phyloP scores from a whole-genome alignment of 2,888 invertebrate species.

The Apamea epomidion region DNA sequence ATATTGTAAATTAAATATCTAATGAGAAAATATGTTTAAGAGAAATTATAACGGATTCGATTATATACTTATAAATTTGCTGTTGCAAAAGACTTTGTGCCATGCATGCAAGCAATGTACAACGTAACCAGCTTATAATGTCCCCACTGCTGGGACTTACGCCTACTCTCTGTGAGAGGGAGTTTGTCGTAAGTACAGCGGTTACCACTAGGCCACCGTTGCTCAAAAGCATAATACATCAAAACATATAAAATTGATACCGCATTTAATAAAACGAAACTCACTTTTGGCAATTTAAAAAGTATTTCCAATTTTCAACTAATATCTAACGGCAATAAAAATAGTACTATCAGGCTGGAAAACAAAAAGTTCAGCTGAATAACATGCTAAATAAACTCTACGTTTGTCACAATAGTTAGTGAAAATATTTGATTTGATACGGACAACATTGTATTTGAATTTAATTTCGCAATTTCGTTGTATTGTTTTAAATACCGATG shows the following conservation, averaged over 20 bases:
- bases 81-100: no score
- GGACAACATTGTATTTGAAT: not conserved
- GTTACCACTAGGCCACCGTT: no score
- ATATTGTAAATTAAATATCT: no score
- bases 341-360: not conserved
- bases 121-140: no score
- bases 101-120: no score
- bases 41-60: no score
- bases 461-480: not conserved
- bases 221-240: not conserved
- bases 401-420: not conserved
- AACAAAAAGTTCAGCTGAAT: not conserved
- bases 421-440: not conserved
- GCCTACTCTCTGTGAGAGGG: no score
- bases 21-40: no score
- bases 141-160: no score
- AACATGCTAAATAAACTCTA: not conserved
- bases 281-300: not conserved
- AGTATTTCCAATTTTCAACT: not conserved
- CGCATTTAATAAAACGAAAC: not conserved
- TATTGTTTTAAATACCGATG: conserved; percentile 13
- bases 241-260: not conserved
- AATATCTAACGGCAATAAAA: no score
- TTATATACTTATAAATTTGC: no score
- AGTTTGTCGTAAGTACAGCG: no score